Base-by-base conservation (phyloP, 2,888 invertebrate species). In the Campaea margaritaria region DNA sequence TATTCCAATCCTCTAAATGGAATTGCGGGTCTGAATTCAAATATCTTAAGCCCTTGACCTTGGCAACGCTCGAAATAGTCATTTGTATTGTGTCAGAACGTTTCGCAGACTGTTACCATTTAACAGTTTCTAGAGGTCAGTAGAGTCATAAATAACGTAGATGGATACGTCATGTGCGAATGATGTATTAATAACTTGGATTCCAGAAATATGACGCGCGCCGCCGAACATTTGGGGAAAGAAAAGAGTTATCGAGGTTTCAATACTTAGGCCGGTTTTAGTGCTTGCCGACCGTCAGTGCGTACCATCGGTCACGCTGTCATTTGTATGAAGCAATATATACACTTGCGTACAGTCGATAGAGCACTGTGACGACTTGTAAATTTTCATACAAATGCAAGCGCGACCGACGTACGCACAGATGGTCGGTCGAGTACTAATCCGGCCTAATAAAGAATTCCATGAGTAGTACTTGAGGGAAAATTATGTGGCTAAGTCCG, bases 81-180 rank as follows among this genome's bases (percentile, higher is more conserved):
- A 76, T 76, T 70, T 73, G 64, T 76, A 73, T 73, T 70, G 72
- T 70, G 72, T 70, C 72, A 74, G 72, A 65, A 54, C 55, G 54
- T 68, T 72, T 69, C 64, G 64, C 56, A 67, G 65, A 70, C 67
- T 66, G 67, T 61, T 54, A 55, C 63, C 59, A 55, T 69, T 73
- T 69, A 65, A 62, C 59, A 68, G 27, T 68, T 67, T 70, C 64
- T 52, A 41, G 62, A 67, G 74, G 71, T 74, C 72, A 68, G 58
- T n/a, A 42, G 21, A 49, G 63, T 43, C 49, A 63, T 72, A 67
- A 72, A 74, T 73, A 60, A 70, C 62, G 52, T 58, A 49, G 43
- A 54, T 44, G 58, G 58, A 58, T 44, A 61, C 60, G 58, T 67
- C 61, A 65, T 61, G 46, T 53, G 49, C 47, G 31, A 45, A 43